Base-by-base conservation (phyloP, 2,888 invertebrate species). In the Morinoia aosen region DNA sequence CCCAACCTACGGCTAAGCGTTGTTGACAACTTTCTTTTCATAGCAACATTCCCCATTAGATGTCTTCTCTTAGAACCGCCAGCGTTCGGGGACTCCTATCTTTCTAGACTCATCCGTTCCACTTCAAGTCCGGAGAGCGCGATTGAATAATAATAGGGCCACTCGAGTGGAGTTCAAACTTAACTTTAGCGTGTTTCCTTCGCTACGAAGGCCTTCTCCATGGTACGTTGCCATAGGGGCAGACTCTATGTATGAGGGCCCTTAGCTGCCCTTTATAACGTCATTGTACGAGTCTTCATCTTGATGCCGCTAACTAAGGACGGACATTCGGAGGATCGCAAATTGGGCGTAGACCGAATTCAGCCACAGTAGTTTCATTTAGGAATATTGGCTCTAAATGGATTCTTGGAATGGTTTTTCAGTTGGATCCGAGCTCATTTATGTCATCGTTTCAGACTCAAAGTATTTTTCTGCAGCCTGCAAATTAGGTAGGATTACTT, bases 141-240 rank as follows among this genome's bases (percentile, higher is more conserved):
- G 56, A 93, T 93, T 93, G 57, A 93, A 93, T 93, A 93, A 93
- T 93, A 93, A 93, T 57, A 48, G 93, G 93, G 19, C 93, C 48
- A 57, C n/a, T 93, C 48, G 93, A 48, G 91, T 57, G 25, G 91
- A 57, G 93, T 93, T 12, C 57, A 48, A 33, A 56, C 57, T 93
- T 12, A 93, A 12, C 57, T 57, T 93, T 4, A 33, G 90, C 39
- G 39, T 90, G 19, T 90, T 90, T 90, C 90, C 90, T 90, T 90
- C 90, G 48, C 40, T 39, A 40, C 40, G 90, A 40, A 90, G 90
- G 10, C 40, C 48, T 48, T 40, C 39, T 57, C 48, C 48, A 48
- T 48, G 57, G 57, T 57, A 57, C 57, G n/a, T 33, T 19, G 93
- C 58, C 57, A 93, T 93, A 93, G 93, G 93, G 93, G 93, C 48